A percentile compares a stretch with the other conserved stretches of the same genome.
phyloP scores from a whole-genome alignment of 2,113 vertebrate species.

The Onychostruthus taczanowskii region DNA sequence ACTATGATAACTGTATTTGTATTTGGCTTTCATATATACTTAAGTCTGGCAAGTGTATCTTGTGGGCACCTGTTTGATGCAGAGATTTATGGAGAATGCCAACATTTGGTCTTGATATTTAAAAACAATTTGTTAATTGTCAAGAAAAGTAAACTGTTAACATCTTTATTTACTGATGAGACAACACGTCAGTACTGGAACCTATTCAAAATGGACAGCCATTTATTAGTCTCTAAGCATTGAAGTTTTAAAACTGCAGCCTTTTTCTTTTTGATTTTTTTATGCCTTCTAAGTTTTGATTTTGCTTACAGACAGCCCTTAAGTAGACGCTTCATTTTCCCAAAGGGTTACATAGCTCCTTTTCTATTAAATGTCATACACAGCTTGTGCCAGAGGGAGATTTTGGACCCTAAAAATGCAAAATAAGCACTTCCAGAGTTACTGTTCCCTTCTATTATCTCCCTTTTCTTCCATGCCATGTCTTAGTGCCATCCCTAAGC shows the following conservation, averaged over 20 bases:
- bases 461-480: background rate
- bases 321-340: background rate
- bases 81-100: conserved; percentile 62
- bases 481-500: background rate
- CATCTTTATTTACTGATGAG: conserved; percentile 72
- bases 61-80: conserved; percentile 67
- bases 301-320: background rate
- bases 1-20: conserved; percentile 26
- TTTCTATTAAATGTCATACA: background rate
- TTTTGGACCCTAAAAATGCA: background rate
- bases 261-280: background rate
- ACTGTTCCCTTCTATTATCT: background rate
- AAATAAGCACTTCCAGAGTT: background rate
- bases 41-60: conserved; percentile 64
- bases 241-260: background rate
- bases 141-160: conserved; percentile 70
- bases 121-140: conserved; percentile 73
- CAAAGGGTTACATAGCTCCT: background rate
- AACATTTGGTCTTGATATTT: conserved; percentile 69
- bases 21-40: conserved; percentile 65
- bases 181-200: conserved; percentile 49
- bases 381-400: background rate
- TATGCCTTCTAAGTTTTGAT: background rate
- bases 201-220: conserved; percentile 61
- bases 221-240: background rate